Conservation (phyloP, 2,113 vertebrate genomes). For the Glareola pratincola region DNA sequence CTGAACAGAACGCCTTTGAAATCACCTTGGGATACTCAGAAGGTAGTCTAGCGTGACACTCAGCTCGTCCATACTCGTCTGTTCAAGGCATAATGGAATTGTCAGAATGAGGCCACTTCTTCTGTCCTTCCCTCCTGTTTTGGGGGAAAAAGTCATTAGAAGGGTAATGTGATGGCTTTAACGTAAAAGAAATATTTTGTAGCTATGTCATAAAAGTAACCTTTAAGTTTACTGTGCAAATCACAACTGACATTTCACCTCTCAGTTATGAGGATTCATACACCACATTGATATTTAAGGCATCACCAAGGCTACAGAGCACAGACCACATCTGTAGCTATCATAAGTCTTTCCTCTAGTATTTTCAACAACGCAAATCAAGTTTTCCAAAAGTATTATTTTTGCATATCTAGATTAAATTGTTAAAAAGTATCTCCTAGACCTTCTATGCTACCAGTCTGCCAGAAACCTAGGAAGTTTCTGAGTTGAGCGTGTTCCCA, state of each 20-base stretch:
- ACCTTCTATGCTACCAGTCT: background rate
- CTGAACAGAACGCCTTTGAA: conserved; percentile 40
- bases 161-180: background rate
- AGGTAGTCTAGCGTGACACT: conserved; percentile 95
- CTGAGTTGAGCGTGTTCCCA: background rate
- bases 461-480: background rate
- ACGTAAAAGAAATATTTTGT: background rate
- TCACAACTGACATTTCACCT: background rate
- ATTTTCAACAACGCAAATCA: background rate
- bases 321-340: background rate
- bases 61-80: conserved; percentile 98
- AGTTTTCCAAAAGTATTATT: background rate
- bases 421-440: background rate
- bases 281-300: background rate
- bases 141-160: conserved; percentile 13
- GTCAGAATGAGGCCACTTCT: conserved; percentile 98
- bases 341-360: background rate
- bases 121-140: conserved; percentile 93
- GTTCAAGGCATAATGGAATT: conserved; percentile 94
- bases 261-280: background rate
- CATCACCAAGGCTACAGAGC: background rate
- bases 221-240: background rate
- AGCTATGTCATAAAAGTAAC: background rate
- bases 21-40: conserved; percentile 96
- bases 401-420: background rate